Percentiles rank a stretch among this genome's conserved stretches.
Conservation (phyloP, 2,888 invertebrate genomes). For the Pseudococcus viburni region DNA sequence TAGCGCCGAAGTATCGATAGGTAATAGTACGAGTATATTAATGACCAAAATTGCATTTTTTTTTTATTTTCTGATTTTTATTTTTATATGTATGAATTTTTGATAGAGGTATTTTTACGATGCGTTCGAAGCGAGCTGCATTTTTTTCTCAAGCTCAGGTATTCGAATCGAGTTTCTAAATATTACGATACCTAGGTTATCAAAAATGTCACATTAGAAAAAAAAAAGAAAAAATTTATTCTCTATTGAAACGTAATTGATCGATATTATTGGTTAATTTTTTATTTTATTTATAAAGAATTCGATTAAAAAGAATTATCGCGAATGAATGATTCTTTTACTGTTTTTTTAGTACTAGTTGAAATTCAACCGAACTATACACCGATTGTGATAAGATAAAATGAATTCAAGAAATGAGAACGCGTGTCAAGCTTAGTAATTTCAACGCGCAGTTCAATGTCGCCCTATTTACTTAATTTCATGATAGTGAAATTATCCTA, state of each 20-base stretch:
- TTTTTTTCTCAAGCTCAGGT: not conserved
- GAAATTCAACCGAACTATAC: conserved; percentile 15
- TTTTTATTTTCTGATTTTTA: conserved; percentile 7
- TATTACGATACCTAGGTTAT: not conserved
- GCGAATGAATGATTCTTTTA: not conserved
- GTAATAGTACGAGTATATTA: not conserved
- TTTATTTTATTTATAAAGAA: not conserved
- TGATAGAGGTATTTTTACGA: not conserved
- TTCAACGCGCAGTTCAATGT: conserved; percentile 23
- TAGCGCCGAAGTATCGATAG: not conserved
- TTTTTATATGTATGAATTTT: conserved; percentile 26
- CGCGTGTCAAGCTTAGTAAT: conserved; percentile 23
- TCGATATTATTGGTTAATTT: not conserved
- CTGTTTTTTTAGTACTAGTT: conserved; percentile 8
- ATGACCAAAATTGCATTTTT: conserved; percentile 27
- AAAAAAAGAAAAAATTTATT: not conserved
- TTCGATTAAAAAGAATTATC: conserved; percentile 2
- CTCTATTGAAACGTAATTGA: not conserved
- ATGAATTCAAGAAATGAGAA: conserved; percentile 20
- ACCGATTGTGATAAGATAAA: conserved; percentile 43
- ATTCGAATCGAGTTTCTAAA: not conserved
- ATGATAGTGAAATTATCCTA: conserved; percentile 6
- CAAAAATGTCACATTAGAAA: not conserved
- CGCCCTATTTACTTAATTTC: conserved; percentile 40
- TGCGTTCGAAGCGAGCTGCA: not conserved